phyloP scores from a whole-genome alignment of 2,797 vertebrate species.

The Tapirus indicus region DNA sequence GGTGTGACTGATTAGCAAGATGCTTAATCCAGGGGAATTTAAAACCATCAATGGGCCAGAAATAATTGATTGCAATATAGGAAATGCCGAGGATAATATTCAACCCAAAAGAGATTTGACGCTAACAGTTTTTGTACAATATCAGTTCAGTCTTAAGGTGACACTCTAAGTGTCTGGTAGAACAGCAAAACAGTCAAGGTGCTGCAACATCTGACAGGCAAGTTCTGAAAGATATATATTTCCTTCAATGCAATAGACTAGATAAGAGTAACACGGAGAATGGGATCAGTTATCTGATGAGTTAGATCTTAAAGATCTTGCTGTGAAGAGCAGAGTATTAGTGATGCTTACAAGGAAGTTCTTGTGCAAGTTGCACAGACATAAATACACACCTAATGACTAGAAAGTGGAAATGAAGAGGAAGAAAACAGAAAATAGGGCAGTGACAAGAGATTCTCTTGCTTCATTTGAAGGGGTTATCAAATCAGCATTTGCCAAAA shows the following conservation, averaged over 20 bases:
- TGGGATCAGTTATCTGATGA: background rate
- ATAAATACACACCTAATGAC: background rate
- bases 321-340: background rate
- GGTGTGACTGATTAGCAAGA: background rate
- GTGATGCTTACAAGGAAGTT: background rate
- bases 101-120: background rate
- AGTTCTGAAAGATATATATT: background rate
- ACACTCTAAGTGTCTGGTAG: background rate
- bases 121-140: background rate
- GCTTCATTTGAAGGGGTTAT: constrained; percentile 18
- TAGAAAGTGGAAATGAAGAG: background rate
- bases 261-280: background rate
- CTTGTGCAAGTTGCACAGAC: background rate
- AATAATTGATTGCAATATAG: background rate
- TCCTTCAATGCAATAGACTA: background rate
- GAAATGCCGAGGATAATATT: background rate
- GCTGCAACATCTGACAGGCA: background rate
- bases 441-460: background rate
- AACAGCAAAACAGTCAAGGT: background rate
- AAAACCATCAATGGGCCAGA: background rate
- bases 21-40: background rate
- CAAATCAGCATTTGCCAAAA: constrained; percentile 28
- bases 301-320: background rate
- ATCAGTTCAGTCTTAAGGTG: background rate
- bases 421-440: background rate